Evolutionary conservation across 1,140 invertebrate genomes (phyloP).

Genomic region (Papilio xuthus): DNA sequence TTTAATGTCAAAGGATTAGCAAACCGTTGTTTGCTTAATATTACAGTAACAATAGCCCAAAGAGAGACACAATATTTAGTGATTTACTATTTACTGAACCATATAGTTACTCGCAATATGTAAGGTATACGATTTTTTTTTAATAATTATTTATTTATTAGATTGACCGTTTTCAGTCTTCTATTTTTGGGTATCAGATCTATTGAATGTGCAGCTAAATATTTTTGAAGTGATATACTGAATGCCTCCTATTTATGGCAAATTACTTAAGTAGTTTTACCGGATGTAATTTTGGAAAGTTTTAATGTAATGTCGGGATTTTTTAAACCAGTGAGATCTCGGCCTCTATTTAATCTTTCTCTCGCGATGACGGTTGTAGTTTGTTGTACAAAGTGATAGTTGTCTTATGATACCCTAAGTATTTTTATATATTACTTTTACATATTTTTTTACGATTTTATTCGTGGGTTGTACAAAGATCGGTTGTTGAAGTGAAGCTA

Average conservation of each 20-base stretch:
- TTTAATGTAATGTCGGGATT: constrained; percentile 17
- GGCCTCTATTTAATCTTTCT: constrained; percentile 63
- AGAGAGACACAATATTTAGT: constrained; percentile 53
- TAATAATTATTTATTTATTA: constrained; percentile 46
- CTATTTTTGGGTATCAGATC: constrained; percentile 43
- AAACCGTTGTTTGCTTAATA: constrained; percentile 56
- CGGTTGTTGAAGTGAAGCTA: constrained; percentile 62
- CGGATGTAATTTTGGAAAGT: constrained; percentile 24
- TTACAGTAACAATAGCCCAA: constrained; percentile 68
- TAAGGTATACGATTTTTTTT: constrained; percentile 74
- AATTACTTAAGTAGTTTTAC: constrained; percentile 32
- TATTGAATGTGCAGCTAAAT: constrained; percentile 37
- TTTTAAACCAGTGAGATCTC: constrained; percentile 40
- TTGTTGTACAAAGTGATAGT: constrained; percentile 80
- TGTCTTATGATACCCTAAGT: constrained; percentile 78
- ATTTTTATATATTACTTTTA: constrained; percentile 81
- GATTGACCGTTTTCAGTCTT: constrained; percentile 48
- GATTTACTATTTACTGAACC: constrained; percentile 41
- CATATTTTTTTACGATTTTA: constrained; percentile 79
- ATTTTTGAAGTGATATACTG: constrained; percentile 37
- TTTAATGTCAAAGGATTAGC: constrained; percentile 52
- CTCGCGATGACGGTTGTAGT: constrained; percentile 68
- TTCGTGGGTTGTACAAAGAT: constrained; percentile 73
- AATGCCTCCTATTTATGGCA: constrained; percentile 28
- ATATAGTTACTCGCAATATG: constrained; percentile 54